Evolutionary conservation across 2,888 invertebrate species (phyloP).

Genomic region (Pollenia labialis): DNA sequence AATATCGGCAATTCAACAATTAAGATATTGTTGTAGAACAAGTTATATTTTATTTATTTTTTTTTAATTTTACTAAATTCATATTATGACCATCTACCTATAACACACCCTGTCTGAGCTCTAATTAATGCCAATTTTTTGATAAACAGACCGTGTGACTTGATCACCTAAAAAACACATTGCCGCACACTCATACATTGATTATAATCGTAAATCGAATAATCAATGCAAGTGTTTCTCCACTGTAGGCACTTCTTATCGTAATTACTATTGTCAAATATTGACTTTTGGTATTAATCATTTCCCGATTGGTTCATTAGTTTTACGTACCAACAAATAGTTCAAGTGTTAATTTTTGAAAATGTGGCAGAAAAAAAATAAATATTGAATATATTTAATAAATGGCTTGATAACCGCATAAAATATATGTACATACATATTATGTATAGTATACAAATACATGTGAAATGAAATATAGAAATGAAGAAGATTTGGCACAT

Average conservation of each 20-base stretch:
- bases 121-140: not conserved
- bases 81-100: too few species aligned
- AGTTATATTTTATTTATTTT: too few species aligned
- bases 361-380: constrained; percentile 16
- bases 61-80: too few species aligned
- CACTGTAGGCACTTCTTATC: constrained; percentile 71
- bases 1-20: too few species aligned
- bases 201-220: constrained; percentile 2
- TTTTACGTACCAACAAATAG: constrained; percentile 12
- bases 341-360: constrained; percentile 52
- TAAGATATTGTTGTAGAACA: too few species aligned
- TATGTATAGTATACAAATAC: constrained; percentile 15
- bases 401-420: not conserved
- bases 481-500: too few species aligned
- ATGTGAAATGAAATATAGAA: not conserved
- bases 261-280: constrained; percentile 80
- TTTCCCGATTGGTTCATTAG: constrained; percentile 46
- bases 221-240: constrained; percentile 47
- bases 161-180: not conserved
- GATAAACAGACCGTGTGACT: constrained; percentile 11
- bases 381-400: constrained; percentile 25
- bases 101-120: not conserved
- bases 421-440: not conserved
- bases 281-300: constrained; percentile 67
- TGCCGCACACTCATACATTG: not conserved